Evolutionary conservation across 2,888 invertebrate species (phyloP).

Genomic region (Pollenia angustigena): DNA sequence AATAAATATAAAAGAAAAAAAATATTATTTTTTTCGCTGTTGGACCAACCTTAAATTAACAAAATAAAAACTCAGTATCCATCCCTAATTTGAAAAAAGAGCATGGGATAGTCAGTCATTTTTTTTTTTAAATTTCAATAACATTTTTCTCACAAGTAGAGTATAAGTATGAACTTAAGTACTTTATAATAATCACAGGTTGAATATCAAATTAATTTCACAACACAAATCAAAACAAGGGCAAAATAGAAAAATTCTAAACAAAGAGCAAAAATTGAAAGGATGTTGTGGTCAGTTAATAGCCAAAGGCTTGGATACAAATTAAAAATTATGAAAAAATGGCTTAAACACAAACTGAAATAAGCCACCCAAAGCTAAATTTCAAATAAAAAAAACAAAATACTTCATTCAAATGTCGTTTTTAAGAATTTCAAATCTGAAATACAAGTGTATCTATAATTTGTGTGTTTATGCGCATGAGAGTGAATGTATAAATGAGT

Average conservation of each 20-base stretch:
- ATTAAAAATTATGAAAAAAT: conserved; percentile 57
- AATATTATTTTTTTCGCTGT: no score
- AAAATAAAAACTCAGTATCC: no score
- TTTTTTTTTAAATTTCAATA: conserved; percentile 15
- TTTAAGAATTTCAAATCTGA: conserved; percentile 30
- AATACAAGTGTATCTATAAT: conserved; percentile 21
- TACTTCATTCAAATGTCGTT: conserved; percentile 23
- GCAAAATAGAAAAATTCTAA: background rate
- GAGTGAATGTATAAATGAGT: conserved; percentile 18
- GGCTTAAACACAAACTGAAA: conserved; percentile 25
- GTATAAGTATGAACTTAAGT: no score
- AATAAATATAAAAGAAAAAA: no score
- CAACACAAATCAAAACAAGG: background rate
- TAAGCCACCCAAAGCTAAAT: conserved; percentile 52
- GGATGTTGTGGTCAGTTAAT: conserved; percentile 39
- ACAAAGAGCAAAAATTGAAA: background rate
- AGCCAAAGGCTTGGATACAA: conserved; percentile 28
- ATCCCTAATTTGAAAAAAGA: background rate
- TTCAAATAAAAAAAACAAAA: background rate
- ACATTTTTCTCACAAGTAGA: background rate
- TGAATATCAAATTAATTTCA: conserved; percentile 35
- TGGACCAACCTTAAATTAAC: no score
- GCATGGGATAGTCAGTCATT: conserved; percentile 19
- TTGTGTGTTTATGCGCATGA: background rate
- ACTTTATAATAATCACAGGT: conserved; percentile 26